Conservation (phyloP, 2,113 vertebrate genomes). For the Gavia stellata region DNA sequence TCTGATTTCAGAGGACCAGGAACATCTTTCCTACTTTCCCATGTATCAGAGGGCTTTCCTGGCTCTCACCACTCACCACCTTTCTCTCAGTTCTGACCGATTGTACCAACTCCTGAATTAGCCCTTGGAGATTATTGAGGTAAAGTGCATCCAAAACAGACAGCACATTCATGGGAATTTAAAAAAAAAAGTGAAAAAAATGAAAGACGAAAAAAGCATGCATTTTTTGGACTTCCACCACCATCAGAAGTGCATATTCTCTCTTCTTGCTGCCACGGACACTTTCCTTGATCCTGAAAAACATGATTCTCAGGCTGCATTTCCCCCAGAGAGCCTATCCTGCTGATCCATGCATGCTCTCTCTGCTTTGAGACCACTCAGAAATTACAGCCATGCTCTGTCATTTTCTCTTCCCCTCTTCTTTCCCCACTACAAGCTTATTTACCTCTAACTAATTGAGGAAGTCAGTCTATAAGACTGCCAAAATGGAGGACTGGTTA, state of each 20-base stretch:
- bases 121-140: neutral
- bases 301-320: neutral
- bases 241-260: neutral
- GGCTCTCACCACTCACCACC: neutral
- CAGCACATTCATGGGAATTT: neutral
- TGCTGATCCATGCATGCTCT: neutral
- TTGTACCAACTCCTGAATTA: neutral
- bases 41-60: neutral
- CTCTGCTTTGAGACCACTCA: neutral
- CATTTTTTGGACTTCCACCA: neutral
- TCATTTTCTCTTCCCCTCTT: neutral
- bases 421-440: neutral
- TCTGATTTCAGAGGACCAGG: neutral
- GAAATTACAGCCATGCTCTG: neutral
- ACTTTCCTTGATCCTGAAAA: neutral
- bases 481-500: neutral
- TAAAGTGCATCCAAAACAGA: neutral
- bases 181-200: neutral
- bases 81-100: neutral
- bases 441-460: neutral
- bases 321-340: neutral
- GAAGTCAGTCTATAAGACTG: neutral
- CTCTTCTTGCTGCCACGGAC: neutral
- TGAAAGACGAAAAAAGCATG: neutral
- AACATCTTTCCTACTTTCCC: neutral